phyloP scores from a whole-genome alignment of 2,888 invertebrate species.

The Ditula angustiorana region DNA sequence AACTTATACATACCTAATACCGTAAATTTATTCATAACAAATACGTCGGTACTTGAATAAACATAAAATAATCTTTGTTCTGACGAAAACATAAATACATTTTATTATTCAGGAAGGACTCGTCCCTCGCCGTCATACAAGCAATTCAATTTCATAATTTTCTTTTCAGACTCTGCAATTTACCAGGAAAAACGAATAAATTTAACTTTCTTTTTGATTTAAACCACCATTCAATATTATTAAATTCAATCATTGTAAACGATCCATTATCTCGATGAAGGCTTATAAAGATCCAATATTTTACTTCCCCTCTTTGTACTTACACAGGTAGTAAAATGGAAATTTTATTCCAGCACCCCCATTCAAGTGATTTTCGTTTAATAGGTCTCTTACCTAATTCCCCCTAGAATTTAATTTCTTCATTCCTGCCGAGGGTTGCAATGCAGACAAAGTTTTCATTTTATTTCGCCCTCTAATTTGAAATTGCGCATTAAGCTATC shows the following conservation, averaged over 20 bases:
- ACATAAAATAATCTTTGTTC: too few relatives aligned
- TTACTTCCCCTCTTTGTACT: slow-evolving; percentile 22
- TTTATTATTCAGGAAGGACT: too few relatives aligned
- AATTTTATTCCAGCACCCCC: slow-evolving; percentile 25
- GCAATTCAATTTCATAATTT: too few relatives aligned
- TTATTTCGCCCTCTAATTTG: not conserved
- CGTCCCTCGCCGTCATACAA: too few relatives aligned
- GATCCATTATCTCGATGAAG: slow-evolving; percentile 25
- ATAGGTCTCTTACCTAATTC: slow-evolving; percentile 25
- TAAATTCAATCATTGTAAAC: slow-evolving; percentile 15
- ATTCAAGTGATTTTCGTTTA: slow-evolving; percentile 29
- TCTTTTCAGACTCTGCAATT: too few relatives aligned
- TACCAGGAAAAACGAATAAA: not conserved
- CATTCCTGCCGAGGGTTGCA: slow-evolving; percentile 15
- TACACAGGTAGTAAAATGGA: slow-evolving; percentile 33
- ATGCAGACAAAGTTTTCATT: slow-evolving; percentile 1
- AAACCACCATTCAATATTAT: not conserved
- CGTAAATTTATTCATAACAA: too few relatives aligned
- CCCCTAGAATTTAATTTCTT: slow-evolving; percentile 33
- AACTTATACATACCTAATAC: too few relatives aligned
- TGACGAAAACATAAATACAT: too few relatives aligned
- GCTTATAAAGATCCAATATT: slow-evolving; percentile 30
- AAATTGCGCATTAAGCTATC: too few relatives aligned
- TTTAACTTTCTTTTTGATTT: not conserved
- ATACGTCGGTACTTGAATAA: too few relatives aligned